Evolutionary conservation across 2,797 vertebrate genomes (phyloP).

Genomic region (Merluccius polli): DNA sequence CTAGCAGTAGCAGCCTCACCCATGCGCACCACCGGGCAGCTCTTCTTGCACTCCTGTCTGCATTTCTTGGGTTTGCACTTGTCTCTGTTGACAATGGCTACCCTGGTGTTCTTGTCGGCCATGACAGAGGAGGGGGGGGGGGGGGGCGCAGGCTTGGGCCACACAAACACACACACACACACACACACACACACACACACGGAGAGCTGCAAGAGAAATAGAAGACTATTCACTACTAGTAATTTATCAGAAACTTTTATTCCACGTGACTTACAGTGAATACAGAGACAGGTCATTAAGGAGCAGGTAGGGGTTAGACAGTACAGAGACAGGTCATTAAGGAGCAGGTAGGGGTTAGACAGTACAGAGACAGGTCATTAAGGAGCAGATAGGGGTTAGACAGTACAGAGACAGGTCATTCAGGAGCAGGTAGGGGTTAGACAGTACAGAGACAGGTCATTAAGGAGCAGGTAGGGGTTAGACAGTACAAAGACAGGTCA

Average conservation of each 20-base stretch:
- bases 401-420: background rate
- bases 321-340: background rate
- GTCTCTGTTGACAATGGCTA: conserved; percentile 98
- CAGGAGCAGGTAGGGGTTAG: background rate
- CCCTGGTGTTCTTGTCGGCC: conserved; percentile 97
- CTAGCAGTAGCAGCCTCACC: conserved; percentile 64
- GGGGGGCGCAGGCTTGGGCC: conserved; percentile 56
- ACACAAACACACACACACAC: background rate
- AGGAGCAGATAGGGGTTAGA: background rate
- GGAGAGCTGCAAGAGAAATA: background rate
- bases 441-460: background rate
- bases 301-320: background rate
- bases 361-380: conserved; percentile 1
- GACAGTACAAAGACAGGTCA: too few relatives aligned
- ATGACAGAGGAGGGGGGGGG: conserved; percentile 64
- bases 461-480: background rate
- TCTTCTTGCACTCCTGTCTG: conserved; percentile 97
- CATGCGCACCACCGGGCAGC: conserved; percentile 97
- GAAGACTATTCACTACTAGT: background rate
- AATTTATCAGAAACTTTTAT: background rate
- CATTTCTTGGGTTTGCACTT: conserved; percentile 99
- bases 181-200: background rate
- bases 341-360: conserved; percentile 1
- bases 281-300: background rate
- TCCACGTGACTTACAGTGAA: background rate